These are phyloP conservation scores for Macropus fuliginosus DNA, from an alignment of 2,797 vertebrate genomes.

Conservation along the genomic window DNA sequence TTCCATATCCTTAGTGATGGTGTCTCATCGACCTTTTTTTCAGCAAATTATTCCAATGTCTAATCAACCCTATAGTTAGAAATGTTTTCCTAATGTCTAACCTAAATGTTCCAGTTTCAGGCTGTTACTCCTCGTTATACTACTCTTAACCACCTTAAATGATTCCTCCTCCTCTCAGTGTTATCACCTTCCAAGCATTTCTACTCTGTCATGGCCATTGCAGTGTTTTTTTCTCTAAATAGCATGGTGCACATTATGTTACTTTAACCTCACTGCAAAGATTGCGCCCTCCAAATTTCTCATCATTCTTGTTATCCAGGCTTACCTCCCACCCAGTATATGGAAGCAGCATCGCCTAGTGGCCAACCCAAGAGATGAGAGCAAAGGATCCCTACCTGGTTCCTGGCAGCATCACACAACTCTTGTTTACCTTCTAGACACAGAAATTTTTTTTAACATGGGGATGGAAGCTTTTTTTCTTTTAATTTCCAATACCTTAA, in stretches of 20 bases:
- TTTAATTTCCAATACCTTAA: not conserved
- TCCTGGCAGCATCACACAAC: not conserved
- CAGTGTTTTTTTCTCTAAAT: conserved; percentile 38
- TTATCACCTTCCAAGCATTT: conserved; percentile 43
- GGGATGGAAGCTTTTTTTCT: not conserved
- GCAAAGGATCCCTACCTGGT: not conserved
- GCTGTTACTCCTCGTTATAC: conserved; percentile 47
- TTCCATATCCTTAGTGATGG: conserved; percentile 56
- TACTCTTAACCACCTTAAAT: conserved; percentile 58
- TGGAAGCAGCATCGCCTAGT: conserved; percentile 25
- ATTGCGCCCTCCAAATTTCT: conserved; percentile 14
- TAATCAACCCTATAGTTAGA: conserved; percentile 65
- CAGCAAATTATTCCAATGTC: conserved; percentile 71
- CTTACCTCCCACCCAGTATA: not conserved
- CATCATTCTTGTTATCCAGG: not conserved
- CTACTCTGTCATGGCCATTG: conserved; percentile 28
- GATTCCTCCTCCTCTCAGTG: conserved; percentile 48
- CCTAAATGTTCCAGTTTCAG: conserved; percentile 63
- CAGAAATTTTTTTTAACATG: not conserved
- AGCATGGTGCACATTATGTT: conserved; percentile 50
- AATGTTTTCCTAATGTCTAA: conserved; percentile 63
- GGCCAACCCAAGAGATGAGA: not conserved
- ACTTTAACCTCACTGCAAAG: conserved; percentile 56
- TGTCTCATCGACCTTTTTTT: conserved; percentile 59
- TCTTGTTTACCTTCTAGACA: not conserved